Evolutionary conservation across 2,113 vertebrate species (phyloP).

Genomic region (Penelope pileata): DNA sequence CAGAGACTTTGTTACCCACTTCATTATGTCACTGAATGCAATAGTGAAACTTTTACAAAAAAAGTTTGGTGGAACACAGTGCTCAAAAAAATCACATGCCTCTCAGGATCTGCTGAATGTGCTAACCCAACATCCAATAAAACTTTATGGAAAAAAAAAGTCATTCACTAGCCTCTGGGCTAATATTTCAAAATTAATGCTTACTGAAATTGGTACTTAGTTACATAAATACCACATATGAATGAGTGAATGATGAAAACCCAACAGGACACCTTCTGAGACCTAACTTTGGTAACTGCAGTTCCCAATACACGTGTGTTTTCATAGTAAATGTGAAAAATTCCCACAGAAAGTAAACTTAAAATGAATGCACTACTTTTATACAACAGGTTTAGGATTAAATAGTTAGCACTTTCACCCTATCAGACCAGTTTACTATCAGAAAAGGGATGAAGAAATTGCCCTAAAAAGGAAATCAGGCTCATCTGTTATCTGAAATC

Average conservation of each 20-base stretch:
- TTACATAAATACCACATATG: fast-evolving
- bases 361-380: not conserved
- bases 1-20: not conserved
- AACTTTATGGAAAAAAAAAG: not conserved
- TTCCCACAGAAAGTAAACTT: not conserved
- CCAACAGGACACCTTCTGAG: not conserved
- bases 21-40: not conserved
- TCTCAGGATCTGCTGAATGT: not conserved
- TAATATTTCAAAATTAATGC: not conserved
- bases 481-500: not conserved
- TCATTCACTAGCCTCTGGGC: not conserved
- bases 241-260: not conserved
- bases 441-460: not conserved
- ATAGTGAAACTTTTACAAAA: not conserved
- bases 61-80: not conserved
- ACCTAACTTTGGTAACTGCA: not conserved
- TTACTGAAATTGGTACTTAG: not conserved
- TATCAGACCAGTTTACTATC: not conserved
- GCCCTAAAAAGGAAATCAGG: not conserved
- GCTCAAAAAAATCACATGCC: not conserved
- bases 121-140: not conserved
- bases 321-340: not conserved
- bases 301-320: not conserved
- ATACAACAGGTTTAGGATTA: not conserved
- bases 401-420: not conserved